A percentile compares a stretch with the other conserved stretches of the same genome.
Evolutionary conservation across 2,113 vertebrate species (phyloP).

Genomic region (Pelmatolapia mariae): DNA sequence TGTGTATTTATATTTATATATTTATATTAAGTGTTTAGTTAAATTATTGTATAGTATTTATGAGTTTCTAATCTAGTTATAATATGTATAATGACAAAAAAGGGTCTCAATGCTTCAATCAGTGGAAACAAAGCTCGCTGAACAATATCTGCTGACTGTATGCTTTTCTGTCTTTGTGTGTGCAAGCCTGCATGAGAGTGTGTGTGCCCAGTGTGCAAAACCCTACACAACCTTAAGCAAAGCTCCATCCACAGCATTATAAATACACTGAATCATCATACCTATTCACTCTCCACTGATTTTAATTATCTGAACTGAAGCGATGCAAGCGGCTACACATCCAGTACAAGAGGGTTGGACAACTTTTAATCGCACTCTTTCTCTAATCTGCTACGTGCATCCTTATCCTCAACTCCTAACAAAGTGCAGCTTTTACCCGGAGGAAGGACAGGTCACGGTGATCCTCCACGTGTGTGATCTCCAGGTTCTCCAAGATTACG

Average conservation of each 20-base stretch:
- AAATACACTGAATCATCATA: not conserved
- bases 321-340: not conserved
- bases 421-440: constrained; percentile 65
- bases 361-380: not conserved
- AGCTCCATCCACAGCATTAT: not conserved
- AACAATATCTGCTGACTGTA: constrained; percentile 2
- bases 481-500: constrained; percentile 90
- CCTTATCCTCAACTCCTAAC: not conserved
- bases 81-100: not conserved
- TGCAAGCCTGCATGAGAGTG: not conserved
- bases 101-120: too few relatives aligned
- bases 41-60: too few relatives aligned
- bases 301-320: constrained; percentile 3
- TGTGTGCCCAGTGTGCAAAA: constrained; percentile 17
- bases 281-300: not conserved
- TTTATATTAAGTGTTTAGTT: too few relatives aligned
- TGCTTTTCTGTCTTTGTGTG: not conserved
- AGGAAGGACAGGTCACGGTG: constrained; percentile 87
- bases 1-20: not conserved
- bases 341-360: not conserved
- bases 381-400: not conserved
- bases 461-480: constrained; percentile 83
- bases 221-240: constrained; percentile 9
- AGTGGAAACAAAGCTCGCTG: not conserved
- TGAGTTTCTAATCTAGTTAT: too few relatives aligned